These are phyloP conservation scores for Zapus hudsonius DNA, from an alignment of 2,113 vertebrate genomes.

Conservation along the genomic window DNA sequence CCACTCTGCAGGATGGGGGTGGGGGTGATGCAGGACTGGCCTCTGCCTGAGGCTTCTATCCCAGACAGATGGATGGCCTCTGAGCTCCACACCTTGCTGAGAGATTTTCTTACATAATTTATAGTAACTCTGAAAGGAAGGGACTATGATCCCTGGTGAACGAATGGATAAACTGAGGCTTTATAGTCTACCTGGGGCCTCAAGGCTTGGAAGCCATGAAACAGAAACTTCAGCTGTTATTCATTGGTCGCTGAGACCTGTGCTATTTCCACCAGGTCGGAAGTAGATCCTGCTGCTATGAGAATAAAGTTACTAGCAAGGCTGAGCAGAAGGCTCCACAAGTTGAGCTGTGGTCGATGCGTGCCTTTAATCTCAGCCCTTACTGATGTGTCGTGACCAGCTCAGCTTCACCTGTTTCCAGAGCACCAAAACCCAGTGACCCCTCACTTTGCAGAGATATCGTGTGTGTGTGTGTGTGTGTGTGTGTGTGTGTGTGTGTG, in stretches of 20 bases:
- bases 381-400: fast-evolving
- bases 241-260: background rate
- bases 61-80: background rate
- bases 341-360: background rate
- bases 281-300: background rate
- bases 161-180: background rate
- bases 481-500: fast-evolving
- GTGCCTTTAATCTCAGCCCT: background rate
- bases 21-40: background rate
- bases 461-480: fast-evolving
- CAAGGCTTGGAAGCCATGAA: background rate
- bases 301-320: background rate
- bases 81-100: fast-evolving
- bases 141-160: background rate
- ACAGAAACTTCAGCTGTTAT: background rate
- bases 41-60: background rate
- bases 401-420: background rate
- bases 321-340: background rate
- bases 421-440: background rate
- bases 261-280: background rate
- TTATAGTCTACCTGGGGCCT: background rate
- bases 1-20: too few relatives aligned
- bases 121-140: fast-evolving
- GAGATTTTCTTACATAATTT: background rate
- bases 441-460: background rate